phyloP scores from a whole-genome alignment of 2,113 vertebrate species.

The Scartelaos histophorus region DNA sequence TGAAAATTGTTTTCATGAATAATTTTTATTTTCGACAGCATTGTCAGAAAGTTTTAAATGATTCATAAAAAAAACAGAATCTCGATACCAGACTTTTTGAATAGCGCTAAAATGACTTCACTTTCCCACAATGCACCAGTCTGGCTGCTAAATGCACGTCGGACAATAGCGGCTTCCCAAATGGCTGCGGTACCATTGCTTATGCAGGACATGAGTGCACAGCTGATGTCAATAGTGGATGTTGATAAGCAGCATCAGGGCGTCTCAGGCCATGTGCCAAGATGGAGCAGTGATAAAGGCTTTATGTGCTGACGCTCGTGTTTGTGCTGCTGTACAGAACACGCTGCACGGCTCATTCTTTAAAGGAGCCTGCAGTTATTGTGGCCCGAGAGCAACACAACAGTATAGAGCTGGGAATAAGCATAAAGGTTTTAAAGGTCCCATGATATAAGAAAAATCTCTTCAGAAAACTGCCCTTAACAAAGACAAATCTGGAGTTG shows the following conservation, averaged over 20 bases:
- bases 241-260: slow-evolving; percentile 67
- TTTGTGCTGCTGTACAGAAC: slow-evolving; percentile 47
- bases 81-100: not conserved
- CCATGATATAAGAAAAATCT: not conserved
- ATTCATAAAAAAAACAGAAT: not conserved
- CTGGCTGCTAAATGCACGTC: slow-evolving; percentile 5
- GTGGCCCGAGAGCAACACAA: slow-evolving; percentile 56
- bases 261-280: slow-evolving; percentile 62
- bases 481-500: not conserved
- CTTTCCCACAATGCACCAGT: not conserved
- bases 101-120: not conserved
- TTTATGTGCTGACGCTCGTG: slow-evolving; percentile 59
- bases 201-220: slow-evolving; percentile 54
- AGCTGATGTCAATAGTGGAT: slow-evolving; percentile 72
- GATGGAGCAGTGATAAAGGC: slow-evolving; percentile 65
- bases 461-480: not conserved
- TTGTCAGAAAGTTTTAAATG: not conserved
- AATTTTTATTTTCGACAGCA: too few species aligned
- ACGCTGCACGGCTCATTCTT: slow-evolving; percentile 52
- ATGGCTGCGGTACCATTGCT: slow-evolving; percentile 33
- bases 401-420: slow-evolving; percentile 53
- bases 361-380: slow-evolving; percentile 54
- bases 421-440: slow-evolving; percentile 15
- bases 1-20: too few species aligned
- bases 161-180: slow-evolving; percentile 21